Conservation (phyloP, 2,888 invertebrate species). For the Timandra comae region DNA sequence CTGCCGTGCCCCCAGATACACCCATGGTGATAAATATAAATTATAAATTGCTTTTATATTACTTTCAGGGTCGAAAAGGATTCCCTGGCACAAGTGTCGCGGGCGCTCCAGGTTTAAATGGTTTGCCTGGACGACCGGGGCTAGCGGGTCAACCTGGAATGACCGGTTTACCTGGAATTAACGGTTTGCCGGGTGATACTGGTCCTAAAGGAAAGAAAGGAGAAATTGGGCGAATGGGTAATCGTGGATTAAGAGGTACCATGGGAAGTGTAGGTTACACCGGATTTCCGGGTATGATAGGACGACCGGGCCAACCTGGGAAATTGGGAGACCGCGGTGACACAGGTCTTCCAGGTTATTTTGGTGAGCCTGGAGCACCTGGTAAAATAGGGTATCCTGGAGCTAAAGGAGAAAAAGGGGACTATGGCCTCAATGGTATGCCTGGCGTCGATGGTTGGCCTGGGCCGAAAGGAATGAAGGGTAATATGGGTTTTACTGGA, state of each 20-base stretch:
- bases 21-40: no score
- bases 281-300: conserved; percentile 59
- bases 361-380: conserved; percentile 67
- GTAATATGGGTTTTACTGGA: conserved; percentile 74
- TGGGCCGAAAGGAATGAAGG: conserved; percentile 64
- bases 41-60: conserved; percentile 6
- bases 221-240: conserved; percentile 61
- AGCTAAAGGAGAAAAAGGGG: conserved; percentile 39
- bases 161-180: conserved; percentile 60
- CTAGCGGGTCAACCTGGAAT: conserved; percentile 76
- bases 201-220: conserved; percentile 78
- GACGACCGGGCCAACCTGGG: conserved; percentile 38
- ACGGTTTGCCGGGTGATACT: conserved; percentile 49
- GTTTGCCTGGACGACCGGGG: conserved; percentile 85
- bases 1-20: no score
- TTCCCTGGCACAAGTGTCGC: conserved; percentile 56
- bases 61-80: conserved; percentile 62
- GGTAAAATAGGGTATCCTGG: conserved; percentile 40
- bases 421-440: conserved; percentile 35
- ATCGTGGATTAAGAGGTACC: conserved; percentile 51
- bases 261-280: conserved; percentile 50
- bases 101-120: conserved; percentile 83
- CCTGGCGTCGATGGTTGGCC: conserved; percentile 41
- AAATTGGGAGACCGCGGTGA: conserved; percentile 84
- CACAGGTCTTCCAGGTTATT: conserved; percentile 80